Conservation (phyloP, 2,797 vertebrate species). For the Sebastolobus alascanus region DNA sequence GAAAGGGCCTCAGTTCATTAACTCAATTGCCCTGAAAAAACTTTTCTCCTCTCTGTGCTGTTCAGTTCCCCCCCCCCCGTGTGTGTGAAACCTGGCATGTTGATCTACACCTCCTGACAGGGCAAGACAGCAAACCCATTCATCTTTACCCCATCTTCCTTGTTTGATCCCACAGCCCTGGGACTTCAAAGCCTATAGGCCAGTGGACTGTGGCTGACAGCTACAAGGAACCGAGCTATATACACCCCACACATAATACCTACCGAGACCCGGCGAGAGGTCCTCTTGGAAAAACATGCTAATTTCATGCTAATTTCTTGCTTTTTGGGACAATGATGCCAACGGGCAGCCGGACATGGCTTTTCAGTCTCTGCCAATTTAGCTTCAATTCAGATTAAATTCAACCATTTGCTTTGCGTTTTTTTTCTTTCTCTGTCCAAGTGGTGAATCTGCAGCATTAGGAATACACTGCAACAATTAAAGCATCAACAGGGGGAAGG, state of each 20-base stretch:
- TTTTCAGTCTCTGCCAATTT: constrained; percentile 37
- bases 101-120: constrained; percentile 72
- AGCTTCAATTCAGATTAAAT: constrained; percentile 46
- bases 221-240: constrained; percentile 17
- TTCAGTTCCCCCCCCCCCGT: constrained; percentile 20
- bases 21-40: constrained; percentile 39
- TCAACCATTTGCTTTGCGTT: constrained; percentile 34
- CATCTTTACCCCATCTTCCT: constrained; percentile 58
- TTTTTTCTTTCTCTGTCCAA: constrained; percentile 48
- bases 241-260: constrained; percentile 26
- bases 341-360: constrained; percentile 31
- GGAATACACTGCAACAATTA: constrained; percentile 78
- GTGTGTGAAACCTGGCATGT: constrained; percentile 54
- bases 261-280: constrained; percentile 3
- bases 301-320: constrained; percentile 54
- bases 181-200: constrained; percentile 66
- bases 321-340: constrained; percentile 37
- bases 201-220: constrained; percentile 47
- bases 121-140: constrained; percentile 48
- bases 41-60: constrained; percentile 30
- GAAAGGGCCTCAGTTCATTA: constrained; percentile 42
- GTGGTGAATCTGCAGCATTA: constrained; percentile 59
- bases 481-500: constrained; percentile 76
- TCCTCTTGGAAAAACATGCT: constrained; percentile 39
- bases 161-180: constrained; percentile 67